Conservation (phyloP, 2,888 invertebrate species). For the Drosophila lacicola region DNA sequence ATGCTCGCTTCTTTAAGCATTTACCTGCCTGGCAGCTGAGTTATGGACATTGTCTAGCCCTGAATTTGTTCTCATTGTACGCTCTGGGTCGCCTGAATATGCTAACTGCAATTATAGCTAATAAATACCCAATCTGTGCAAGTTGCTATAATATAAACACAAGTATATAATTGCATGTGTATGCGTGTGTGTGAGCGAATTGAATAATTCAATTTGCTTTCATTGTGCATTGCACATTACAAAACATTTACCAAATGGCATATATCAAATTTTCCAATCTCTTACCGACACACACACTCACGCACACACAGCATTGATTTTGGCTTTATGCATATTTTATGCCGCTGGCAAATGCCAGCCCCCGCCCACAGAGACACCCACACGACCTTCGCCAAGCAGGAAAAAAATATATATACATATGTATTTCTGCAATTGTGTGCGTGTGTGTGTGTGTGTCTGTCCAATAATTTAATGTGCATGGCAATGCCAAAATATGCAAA, state of each 20-base stretch:
- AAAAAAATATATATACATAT: slow-evolving; percentile 32
- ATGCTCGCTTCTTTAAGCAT: too few species aligned
- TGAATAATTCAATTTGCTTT: slow-evolving; percentile 69
- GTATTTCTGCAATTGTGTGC: not conserved
- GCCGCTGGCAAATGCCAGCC: slow-evolving; percentile 35
- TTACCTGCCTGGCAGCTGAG: too few species aligned
- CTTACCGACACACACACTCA: slow-evolving; percentile 23
- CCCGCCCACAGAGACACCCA: slow-evolving; percentile 48
- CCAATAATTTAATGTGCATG: slow-evolving; percentile 65
- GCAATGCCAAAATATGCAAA: slow-evolving; percentile 63
- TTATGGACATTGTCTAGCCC: too few species aligned
- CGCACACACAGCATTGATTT: slow-evolving; percentile 60
- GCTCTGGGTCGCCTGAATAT: too few species aligned
- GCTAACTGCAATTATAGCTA: not conserved
- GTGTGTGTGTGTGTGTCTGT: slow-evolving; percentile 23
- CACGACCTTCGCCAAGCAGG: slow-evolving; percentile 64
- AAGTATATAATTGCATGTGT: too few species aligned
- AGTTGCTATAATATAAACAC: too few species aligned
- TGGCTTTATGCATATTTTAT: slow-evolving; percentile 61
- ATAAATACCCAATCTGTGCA: not conserved
- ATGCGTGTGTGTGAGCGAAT: not conserved
- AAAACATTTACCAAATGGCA: slow-evolving; percentile 61
- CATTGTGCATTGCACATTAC: slow-evolving; percentile 54
- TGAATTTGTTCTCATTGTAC: too few species aligned
- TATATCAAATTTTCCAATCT: slow-evolving; percentile 66